Percentiles rank a stretch among this genome's conserved stretches.
These are phyloP conservation scores for Oophaga pumilio DNA, from an alignment of 2,113 vertebrate species.

Conservation along the genomic window DNA sequence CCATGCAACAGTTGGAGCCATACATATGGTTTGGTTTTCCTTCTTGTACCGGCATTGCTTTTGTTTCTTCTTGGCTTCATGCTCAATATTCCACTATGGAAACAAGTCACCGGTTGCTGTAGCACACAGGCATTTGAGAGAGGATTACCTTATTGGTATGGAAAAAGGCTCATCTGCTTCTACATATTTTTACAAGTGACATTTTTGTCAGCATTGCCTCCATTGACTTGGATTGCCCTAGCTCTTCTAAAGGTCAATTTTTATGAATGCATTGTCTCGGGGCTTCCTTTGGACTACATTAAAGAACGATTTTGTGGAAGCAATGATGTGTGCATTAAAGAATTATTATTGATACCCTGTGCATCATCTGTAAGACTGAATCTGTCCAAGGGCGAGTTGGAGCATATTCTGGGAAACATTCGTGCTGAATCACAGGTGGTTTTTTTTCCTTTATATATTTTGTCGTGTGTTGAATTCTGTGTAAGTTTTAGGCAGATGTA, in stretches of 20 bases:
- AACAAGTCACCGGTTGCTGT: conserved; percentile 70
- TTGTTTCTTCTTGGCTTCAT: conserved; percentile 74
- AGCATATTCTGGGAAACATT: conserved; percentile 57
- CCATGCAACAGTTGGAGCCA: conserved; percentile 76
- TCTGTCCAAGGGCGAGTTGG: rapidly evolving
- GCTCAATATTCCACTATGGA: conserved; percentile 67
- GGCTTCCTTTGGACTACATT: conserved; percentile 14
- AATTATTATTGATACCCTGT: conserved; percentile 72
- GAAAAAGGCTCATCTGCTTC: rapidly evolving
- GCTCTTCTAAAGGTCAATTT: conserved; percentile 74
- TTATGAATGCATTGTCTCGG: conserved; percentile 71
- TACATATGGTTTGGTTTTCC: conserved; percentile 73
- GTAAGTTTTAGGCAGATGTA: no score
- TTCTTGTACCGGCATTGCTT: conserved; percentile 75
- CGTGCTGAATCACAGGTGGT: conserved; percentile 79
- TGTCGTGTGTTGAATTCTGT: not conserved
- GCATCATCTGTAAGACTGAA: rapidly evolving
- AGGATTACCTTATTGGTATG: conserved; percentile 50
- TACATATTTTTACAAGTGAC: conserved; percentile 51
- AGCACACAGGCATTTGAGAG: not conserved
- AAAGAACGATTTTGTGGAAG: conserved; percentile 50
- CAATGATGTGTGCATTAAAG: rapidly evolving
- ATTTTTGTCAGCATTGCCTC: conserved; percentile 65
- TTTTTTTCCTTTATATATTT: not conserved
- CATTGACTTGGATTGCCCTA: conserved; percentile 75